Evolutionary conservation across 2,113 vertebrate genomes (phyloP).

Genomic region (Phasianus colchicus): DNA sequence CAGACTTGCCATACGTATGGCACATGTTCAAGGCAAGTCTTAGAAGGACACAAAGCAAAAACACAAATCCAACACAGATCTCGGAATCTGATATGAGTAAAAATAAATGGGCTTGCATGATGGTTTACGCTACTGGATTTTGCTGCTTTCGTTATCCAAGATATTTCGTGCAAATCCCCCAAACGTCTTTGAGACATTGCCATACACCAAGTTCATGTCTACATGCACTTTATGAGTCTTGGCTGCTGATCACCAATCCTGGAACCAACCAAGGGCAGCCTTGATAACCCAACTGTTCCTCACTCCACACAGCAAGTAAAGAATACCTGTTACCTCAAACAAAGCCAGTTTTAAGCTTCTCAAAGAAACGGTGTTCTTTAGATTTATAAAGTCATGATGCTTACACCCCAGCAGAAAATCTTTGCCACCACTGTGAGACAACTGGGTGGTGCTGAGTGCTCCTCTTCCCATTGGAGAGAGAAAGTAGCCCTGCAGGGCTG

Average conservation of each 20-base stretch:
- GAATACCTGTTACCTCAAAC: background rate
- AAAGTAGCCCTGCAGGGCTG: background rate
- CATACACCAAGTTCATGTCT: background rate
- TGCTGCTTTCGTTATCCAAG: background rate
- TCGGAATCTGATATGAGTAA: background rate
- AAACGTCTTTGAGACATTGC: background rate
- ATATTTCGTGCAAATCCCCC: background rate
- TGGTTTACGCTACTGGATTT: background rate
- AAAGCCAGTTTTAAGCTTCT: background rate
- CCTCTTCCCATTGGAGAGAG: background rate
- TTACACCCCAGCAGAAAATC: background rate
- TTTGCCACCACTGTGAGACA: background rate
- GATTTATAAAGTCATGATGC: background rate
- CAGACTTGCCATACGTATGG: background rate
- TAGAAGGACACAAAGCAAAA: background rate
- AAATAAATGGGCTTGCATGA: fast-evolving
- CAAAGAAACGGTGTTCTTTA: background rate
- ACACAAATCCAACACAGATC: background rate
- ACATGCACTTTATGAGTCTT: fast-evolving
- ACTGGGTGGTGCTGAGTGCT: background rate
- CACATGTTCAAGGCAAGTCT: background rate
- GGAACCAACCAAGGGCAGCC: background rate
- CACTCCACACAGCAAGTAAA: background rate
- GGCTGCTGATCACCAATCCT: fast-evolving
- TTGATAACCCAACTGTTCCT: background rate